phyloP scores from a whole-genome alignment of 1,140 invertebrate species.

The Anagrus nilaparvatae region DNA sequence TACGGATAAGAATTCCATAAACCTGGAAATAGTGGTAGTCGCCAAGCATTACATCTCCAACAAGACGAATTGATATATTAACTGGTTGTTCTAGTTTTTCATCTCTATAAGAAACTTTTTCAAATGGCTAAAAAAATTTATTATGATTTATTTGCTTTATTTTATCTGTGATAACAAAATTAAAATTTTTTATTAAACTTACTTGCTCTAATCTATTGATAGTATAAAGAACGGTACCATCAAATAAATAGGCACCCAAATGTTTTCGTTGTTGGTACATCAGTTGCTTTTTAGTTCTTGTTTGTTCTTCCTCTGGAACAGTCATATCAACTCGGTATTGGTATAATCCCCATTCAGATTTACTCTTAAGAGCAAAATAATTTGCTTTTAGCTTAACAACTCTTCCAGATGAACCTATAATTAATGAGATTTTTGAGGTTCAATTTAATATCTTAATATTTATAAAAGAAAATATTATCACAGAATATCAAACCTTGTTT shows the following conservation, averaged over 20 bases:
- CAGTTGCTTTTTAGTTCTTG: constrained; percentile 47
- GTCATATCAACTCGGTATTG: constrained; percentile 73
- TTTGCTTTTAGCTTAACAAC: constrained; percentile 52
- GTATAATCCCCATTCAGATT: constrained; percentile 61
- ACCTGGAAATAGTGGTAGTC: constrained; percentile 42
- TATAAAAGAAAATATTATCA: no score
- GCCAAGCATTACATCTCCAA: constrained; percentile 28
- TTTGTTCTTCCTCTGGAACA: constrained; percentile 64
- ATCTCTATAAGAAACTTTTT: constrained; percentile 27
- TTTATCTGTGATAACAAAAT: neutral
- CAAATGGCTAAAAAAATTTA: constrained; percentile 24
- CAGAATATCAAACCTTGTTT: no score
- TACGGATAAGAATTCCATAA: constrained; percentile 66
- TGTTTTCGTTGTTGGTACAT: constrained; percentile 44
- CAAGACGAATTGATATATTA: constrained; percentile 30
- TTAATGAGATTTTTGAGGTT: no score
- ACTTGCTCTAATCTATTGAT: constrained; percentile 22
- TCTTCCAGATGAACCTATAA: constrained; percentile 44
- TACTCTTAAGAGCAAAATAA: constrained; percentile 57
- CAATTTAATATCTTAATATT: no score
- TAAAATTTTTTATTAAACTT: constrained; percentile 15
- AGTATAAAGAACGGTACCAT: constrained; percentile 37
- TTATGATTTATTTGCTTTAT: neutral
- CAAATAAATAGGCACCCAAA: constrained; percentile 45
- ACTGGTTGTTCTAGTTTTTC: constrained; percentile 28